These are phyloP conservation scores for Carassius gibelio DNA, from an alignment of 2,113 vertebrate genomes.

Conservation along the genomic window DNA sequence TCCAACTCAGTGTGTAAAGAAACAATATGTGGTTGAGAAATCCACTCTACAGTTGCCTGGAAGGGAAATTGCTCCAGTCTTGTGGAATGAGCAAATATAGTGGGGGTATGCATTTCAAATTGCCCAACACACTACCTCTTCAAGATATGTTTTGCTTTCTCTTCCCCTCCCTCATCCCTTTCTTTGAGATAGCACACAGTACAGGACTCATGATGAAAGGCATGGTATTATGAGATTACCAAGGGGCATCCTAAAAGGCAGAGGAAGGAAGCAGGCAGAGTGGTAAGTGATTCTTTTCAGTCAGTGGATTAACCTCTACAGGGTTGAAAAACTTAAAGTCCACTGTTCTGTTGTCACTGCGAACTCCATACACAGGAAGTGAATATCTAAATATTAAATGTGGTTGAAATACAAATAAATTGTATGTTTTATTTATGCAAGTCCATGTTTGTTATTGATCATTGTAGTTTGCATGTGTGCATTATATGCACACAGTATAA, in stretches of 20 bases:
- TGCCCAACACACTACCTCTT: constrained; percentile 8
- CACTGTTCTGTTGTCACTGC: constrained; percentile 16
- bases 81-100: constrained; percentile 24
- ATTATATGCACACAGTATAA: not conserved
- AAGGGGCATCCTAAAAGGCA: constrained; percentile 23
- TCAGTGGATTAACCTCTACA: constrained; percentile 53
- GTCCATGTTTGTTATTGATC: not conserved
- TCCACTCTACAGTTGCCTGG: not conserved
- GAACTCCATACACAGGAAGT: not conserved
- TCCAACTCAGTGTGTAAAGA: not conserved
- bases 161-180: constrained; percentile 30
- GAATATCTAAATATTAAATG: constrained; percentile 1
- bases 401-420: not conserved
- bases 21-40: not conserved
- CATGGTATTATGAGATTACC: constrained; percentile 50
- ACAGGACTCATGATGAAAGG: constrained; percentile 48
- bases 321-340: constrained; percentile 31
- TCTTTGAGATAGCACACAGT: constrained; percentile 32
- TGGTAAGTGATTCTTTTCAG: constrained; percentile 53
- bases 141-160: constrained; percentile 35
- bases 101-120: constrained; percentile 25
- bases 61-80: constrained; percentile 24
- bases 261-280: constrained; percentile 36
- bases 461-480: not conserved
- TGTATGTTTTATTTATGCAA: constrained; percentile 5